Percentiles rank a stretch among this genome's conserved stretches.
phyloP scores from a whole-genome alignment of 2,888 invertebrate species.

The Prionchulus punctatus region DNA sequence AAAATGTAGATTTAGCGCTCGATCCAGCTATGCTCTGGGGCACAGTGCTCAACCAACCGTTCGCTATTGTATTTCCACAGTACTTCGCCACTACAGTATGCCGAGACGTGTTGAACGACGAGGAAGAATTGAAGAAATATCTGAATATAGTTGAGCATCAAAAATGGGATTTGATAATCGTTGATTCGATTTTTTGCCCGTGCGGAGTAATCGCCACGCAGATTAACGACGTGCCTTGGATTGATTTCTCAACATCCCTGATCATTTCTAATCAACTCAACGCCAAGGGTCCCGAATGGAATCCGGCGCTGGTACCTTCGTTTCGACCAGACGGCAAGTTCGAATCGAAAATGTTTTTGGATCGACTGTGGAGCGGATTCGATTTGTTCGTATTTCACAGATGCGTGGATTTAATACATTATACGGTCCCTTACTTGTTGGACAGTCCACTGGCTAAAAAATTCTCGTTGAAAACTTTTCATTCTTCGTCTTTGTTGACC shows the following conservation, averaged over 20 bases:
- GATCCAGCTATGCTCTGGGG: background rate
- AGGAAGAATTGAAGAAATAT: background rate
- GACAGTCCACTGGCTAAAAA: background rate
- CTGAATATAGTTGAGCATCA: background rate
- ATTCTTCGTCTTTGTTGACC: background rate
- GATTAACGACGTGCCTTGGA: background rate
- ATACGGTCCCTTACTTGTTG: background rate
- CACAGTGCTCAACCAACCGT: background rate
- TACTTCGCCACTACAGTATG: background rate
- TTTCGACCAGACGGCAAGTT: background rate
- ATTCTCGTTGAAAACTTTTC: background rate
- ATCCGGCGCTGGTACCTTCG: background rate
- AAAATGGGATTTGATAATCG: constrained; percentile 11
- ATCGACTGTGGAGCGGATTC: background rate
- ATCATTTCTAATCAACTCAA: too few relatives aligned
- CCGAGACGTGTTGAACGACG: background rate
- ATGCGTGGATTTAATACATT: too few relatives aligned
- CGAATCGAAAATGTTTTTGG: background rate
- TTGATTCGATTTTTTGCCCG: constrained; percentile 5
- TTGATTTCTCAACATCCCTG: too few relatives aligned
- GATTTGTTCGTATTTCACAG: too few relatives aligned
- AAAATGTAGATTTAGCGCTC: background rate
- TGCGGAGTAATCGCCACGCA: background rate
- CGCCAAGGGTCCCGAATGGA: too few relatives aligned
- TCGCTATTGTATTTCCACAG: background rate